Evolutionary conservation across 2,888 invertebrate genomes (phyloP).

Genomic region (Tinea trinotella): DNA sequence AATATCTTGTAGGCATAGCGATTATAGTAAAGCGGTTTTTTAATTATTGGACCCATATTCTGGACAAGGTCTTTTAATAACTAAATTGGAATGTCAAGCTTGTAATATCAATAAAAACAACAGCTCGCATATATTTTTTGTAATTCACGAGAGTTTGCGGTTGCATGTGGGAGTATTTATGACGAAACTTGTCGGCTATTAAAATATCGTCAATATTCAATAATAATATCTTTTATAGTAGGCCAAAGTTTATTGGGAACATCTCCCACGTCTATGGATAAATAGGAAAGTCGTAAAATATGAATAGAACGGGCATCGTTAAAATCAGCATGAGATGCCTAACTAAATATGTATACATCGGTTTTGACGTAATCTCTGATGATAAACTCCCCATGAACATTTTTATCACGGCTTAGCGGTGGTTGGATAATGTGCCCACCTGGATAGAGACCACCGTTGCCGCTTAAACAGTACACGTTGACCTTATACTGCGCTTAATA

Average conservation of each 20-base stretch:
- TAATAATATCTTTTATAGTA: slow-evolving; percentile 5
- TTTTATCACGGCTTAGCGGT: slow-evolving; percentile 10
- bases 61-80: not conserved
- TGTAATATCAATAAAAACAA: not conserved
- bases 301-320: slow-evolving; percentile 34
- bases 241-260: not conserved
- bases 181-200: slow-evolving; percentile 2
- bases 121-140: not conserved
- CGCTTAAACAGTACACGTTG: not conserved
- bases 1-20: too few species aligned
- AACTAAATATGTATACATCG: slow-evolving; percentile 17
- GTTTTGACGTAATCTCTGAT: slow-evolving; percentile 7
- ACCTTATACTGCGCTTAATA: not conserved
- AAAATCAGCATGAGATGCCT: slow-evolving; percentile 27
- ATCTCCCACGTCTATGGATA: slow-evolving; percentile 7
- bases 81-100: not conserved
- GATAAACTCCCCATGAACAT: slow-evolving; percentile 9
- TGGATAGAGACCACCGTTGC: not conserved
- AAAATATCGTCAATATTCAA: slow-evolving; percentile 13
- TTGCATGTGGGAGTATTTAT: not conserved
- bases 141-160: not conserved
- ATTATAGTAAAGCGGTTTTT: not conserved
- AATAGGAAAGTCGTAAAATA: slow-evolving; percentile 27
- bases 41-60: not conserved
- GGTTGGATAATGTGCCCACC: slow-evolving; percentile 1